Evolutionary conservation across 2,888 invertebrate species (phyloP).

Genomic region (Chymomyza caudatula): DNA sequence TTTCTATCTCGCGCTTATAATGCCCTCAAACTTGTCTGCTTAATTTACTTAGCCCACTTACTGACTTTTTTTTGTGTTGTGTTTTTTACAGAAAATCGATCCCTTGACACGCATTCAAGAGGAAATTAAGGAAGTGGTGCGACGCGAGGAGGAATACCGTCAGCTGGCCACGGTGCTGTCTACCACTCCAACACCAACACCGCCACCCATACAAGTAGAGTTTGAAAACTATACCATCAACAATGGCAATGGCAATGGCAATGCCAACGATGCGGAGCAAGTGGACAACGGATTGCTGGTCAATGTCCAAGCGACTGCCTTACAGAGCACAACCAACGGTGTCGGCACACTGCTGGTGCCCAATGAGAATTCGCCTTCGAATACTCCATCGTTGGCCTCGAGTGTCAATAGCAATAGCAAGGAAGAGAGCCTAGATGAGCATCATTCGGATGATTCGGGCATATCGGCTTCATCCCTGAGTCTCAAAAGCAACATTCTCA

Average conservation of each 20-base stretch:
- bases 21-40: neutral
- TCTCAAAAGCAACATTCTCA: conserved; percentile 63
- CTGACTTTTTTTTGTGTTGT: neutral
- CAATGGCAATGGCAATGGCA: conserved; percentile 40
- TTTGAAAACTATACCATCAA: conserved; percentile 33
- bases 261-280: conserved; percentile 21
- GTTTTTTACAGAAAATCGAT: conserved; percentile 80
- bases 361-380: conserved; percentile 58
- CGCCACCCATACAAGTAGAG: conserved; percentile 27
- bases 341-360: conserved; percentile 40
- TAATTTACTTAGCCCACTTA: neutral
- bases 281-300: conserved; percentile 45
- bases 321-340: conserved; percentile 21
- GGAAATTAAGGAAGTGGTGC: conserved; percentile 91
- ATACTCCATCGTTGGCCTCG: conserved; percentile 68
- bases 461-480: conserved; percentile 77
- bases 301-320: conserved; percentile 50
- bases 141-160: conserved; percentile 89
- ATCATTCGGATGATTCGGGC: conserved; percentile 77
- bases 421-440: conserved; percentile 74
- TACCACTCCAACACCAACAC: conserved; percentile 6
- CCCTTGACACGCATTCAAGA: conserved; percentile 90
- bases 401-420: conserved; percentile 74
- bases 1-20: neutral
- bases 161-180: conserved; percentile 76